These are phyloP conservation scores for Eleginops maclovinus DNA, from an alignment of 2,113 vertebrate species.

Conservation along the genomic window DNA sequence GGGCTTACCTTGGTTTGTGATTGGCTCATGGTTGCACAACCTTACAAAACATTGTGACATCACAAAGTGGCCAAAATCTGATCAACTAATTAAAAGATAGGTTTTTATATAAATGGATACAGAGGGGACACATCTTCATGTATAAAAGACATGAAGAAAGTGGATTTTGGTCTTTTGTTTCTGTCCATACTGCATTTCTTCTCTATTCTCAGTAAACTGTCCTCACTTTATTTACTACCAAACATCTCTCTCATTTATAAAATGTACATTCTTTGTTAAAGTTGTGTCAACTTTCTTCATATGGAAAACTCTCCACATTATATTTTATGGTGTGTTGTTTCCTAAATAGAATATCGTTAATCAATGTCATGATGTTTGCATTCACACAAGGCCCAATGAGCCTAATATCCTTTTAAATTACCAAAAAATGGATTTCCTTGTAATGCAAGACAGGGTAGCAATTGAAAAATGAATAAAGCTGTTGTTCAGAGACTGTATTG, in stretches of 20 bases:
- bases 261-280: not conserved
- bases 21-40: too few relatives aligned
- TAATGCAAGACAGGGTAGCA: constrained; percentile 14
- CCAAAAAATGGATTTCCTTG: not conserved
- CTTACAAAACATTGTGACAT: too few relatives aligned
- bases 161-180: too few relatives aligned
- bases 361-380: constrained; percentile 7
- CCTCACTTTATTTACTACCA: not conserved
- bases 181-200: not conserved
- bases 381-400: constrained; percentile 1
- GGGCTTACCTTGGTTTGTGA: too few relatives aligned
- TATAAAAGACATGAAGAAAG: too few relatives aligned
- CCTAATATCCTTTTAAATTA: constrained; percentile 20
- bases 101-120: too few relatives aligned
- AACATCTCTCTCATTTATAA: not conserved
- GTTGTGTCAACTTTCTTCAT: not conserved
- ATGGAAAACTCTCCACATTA: not conserved
- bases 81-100: too few relatives aligned
- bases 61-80: too few relatives aligned
- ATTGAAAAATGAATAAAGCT: constrained; percentile 24
- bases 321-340: not conserved
- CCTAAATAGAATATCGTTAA: constrained; percentile 4
- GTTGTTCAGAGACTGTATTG: not conserved
- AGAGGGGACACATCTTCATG: too few relatives aligned
- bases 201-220: not conserved